A percentile compares a stretch with the other conserved stretches of the same genome.
Evolutionary conservation across 2,113 vertebrate species (phyloP).

Genomic region (Alouatta palliata): DNA sequence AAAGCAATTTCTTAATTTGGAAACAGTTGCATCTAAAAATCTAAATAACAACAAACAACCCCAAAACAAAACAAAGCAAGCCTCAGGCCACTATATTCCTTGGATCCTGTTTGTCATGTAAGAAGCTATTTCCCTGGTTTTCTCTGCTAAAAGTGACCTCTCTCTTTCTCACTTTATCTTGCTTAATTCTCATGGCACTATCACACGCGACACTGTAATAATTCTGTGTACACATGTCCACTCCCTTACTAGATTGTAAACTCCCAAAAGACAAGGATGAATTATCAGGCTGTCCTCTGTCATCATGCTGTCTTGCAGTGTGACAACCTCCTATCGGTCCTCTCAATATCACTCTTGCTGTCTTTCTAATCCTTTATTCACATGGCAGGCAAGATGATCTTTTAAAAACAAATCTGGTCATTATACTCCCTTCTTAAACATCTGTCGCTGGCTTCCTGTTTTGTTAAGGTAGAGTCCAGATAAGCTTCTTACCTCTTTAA

Average conservation of each 20-base stretch:
- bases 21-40: slow-evolving; percentile 2
- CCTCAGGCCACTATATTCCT: background rate
- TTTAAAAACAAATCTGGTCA: background rate
- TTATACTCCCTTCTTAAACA: background rate
- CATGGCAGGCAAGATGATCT: background rate
- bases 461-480: background rate
- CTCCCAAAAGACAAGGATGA: background rate
- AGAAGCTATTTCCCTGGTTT: background rate
- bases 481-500: background rate
- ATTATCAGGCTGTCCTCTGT: background rate
- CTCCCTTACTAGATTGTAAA: background rate
- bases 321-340: background rate
- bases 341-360: background rate
- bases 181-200: background rate
- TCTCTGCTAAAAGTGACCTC: background rate
- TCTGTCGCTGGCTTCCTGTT: background rate
- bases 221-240: accelerated
- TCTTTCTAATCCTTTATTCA: background rate
- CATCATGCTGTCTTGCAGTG: background rate
- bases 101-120: background rate
- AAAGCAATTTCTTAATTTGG: slow-evolving; percentile 21
- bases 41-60: background rate
- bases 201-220: background rate
- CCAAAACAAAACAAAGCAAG: background rate
- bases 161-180: background rate